These are phyloP conservation scores for Parnassius smintheus DNA, from an alignment of 2,888 invertebrate genomes.

Conservation along the genomic window DNA sequence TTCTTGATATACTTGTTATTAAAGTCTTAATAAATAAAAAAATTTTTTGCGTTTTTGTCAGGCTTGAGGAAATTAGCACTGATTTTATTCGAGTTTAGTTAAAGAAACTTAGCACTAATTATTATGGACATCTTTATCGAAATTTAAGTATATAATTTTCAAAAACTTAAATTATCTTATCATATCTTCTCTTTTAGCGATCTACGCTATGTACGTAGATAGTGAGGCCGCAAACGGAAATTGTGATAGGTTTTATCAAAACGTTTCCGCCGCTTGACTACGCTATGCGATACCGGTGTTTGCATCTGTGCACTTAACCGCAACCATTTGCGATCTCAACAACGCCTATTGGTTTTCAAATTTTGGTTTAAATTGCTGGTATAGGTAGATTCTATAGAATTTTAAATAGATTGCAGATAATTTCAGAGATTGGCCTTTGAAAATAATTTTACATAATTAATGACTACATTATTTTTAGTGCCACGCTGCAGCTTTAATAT, in stretches of 20 bases:
- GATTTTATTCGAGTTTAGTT: no score
- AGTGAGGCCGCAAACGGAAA: slow-evolving; percentile 51
- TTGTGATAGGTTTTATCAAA: slow-evolving; percentile 68
- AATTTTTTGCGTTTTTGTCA: slow-evolving; percentile 53
- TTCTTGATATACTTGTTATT: slow-evolving; percentile 57
- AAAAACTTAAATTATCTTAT: slow-evolving; percentile 5
- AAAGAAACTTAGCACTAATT: no score
- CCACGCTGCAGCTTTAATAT: no score
- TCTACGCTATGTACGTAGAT: slow-evolving; percentile 35
- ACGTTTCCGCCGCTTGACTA: slow-evolving; percentile 39
- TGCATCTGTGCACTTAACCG: slow-evolving; percentile 29
- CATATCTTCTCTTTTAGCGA: slow-evolving; percentile 33
- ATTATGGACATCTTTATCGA: no score
- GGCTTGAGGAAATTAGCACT: slow-evolving; percentile 39
- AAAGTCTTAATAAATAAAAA: slow-evolving; percentile 67
- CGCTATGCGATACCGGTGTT: slow-evolving; percentile 16
- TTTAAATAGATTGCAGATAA: no score
- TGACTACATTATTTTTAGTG: no score
- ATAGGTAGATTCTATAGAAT: no score
- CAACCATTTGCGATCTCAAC: slow-evolving; percentile 26
- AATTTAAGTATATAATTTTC: no score
- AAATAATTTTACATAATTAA: no score
- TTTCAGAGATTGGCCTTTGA: no score
- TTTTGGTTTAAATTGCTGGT: slow-evolving; percentile 5
- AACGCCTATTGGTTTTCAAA: slow-evolving; percentile 24